Conservation (phyloP, 1,140 invertebrate species). For the Drosophila tani region DNA sequence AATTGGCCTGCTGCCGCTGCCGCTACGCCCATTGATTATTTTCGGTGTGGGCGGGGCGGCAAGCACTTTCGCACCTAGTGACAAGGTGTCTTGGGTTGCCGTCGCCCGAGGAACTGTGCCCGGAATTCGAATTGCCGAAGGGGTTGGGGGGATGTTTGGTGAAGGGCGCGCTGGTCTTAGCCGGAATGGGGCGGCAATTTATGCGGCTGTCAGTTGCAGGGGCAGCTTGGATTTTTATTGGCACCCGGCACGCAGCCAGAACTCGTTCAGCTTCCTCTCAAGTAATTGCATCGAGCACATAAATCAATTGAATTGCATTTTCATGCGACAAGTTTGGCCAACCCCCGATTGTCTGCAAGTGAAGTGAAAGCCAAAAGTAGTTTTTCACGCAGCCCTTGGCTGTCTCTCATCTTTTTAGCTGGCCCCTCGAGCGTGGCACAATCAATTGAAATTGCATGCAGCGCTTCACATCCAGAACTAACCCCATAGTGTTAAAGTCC, state of each 20-base stretch:
- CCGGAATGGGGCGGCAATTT: constrained; percentile 62
- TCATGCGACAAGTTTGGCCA: constrained; percentile 82
- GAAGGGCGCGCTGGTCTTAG: neutral
- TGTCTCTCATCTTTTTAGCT: constrained; percentile 68
- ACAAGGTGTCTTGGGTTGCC: constrained; percentile 60
- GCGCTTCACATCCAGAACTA: constrained; percentile 55
- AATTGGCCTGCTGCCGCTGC: constrained; percentile 69
- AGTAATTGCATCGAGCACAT: constrained; percentile 82
- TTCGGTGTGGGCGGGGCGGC: constrained; percentile 37
- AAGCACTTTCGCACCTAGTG: constrained; percentile 74
- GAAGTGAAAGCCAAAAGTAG: constrained; percentile 75
- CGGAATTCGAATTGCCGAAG: constrained; percentile 2
- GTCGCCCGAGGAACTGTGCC: constrained; percentile 15
- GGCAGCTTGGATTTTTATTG: constrained; percentile 76
- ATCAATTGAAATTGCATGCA: constrained; percentile 80
- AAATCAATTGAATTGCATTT: constrained; percentile 84
- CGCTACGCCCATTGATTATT: constrained; percentile 69
- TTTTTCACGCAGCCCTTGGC: constrained; percentile 52
- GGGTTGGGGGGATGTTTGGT: neutral
- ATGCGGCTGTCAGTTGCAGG: constrained; percentile 79
- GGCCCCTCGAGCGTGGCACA: constrained; percentile 62
- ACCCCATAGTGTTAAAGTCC: constrained; percentile 20
- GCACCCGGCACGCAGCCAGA: constrained; percentile 70
- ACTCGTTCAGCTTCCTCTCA: constrained; percentile 47
- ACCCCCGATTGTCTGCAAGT: constrained; percentile 53